phyloP scores from a whole-genome alignment of 2,113 vertebrate species.

The Stegastes partitus region DNA sequence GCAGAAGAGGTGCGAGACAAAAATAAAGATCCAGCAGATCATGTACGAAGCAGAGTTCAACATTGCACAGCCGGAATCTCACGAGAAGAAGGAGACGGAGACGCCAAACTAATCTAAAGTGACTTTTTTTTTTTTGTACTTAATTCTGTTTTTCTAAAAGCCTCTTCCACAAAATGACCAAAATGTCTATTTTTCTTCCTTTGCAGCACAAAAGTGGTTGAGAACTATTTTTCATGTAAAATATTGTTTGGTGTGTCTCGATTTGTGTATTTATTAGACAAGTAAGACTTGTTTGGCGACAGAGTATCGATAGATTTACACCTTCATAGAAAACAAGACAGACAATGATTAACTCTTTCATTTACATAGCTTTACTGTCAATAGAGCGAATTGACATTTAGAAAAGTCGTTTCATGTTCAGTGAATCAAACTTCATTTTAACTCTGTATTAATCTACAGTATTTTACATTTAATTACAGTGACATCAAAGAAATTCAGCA shows the following conservation, averaged over 20 bases:
- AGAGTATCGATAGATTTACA: background rate
- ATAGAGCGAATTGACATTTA: conserved; percentile 49
- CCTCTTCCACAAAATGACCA: conserved; percentile 24
- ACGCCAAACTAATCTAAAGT: conserved; percentile 6
- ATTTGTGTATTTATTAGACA: conserved; percentile 38
- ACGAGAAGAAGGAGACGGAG: conserved; percentile 48
- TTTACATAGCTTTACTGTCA: conserved; percentile 60
- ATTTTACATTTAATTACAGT: conserved; percentile 73
- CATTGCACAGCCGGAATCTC: conserved; percentile 22
- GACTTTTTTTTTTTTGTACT: conserved; percentile 25
- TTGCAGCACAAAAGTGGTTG: conserved; percentile 11
- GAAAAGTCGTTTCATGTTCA: conserved; percentile 38
- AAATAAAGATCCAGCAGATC: conserved; percentile 81
- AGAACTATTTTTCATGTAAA: conserved; percentile 20
- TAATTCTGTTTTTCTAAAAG: conserved; percentile 34
- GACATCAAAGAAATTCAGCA: conserved; percentile 31
- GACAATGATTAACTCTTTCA: conserved; percentile 45
- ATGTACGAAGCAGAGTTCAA: conserved; percentile 82
- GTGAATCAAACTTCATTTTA: conserved; percentile 21
- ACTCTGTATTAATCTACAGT: conserved; percentile 60
- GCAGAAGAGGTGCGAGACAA: conserved; percentile 80
- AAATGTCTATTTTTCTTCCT: conserved; percentile 29
- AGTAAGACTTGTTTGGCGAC: background rate
- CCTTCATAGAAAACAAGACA: conserved; percentile 19
- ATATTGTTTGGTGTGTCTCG: background rate